phyloP scores from a whole-genome alignment of 1,140 invertebrate genomes.

The Prorops nasuta region DNA sequence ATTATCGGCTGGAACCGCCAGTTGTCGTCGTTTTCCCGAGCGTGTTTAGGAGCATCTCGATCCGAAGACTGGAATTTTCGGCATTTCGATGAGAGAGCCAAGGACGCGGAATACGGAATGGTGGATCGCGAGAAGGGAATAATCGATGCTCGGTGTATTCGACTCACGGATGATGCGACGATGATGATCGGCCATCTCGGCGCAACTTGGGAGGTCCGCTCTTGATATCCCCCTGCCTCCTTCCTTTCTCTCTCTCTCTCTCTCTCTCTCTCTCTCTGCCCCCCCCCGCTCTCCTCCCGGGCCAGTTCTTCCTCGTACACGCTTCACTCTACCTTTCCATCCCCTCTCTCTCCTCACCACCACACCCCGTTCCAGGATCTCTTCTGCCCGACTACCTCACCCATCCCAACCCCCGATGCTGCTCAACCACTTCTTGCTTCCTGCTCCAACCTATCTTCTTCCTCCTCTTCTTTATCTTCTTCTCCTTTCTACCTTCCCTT shows the following conservation, averaged over 20 bases:
- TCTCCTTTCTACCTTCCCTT: neutral
- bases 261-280: slow-evolving; percentile 20
- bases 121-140: too few relatives aligned
- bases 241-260: slow-evolving; percentile 6
- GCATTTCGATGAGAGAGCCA: too few relatives aligned
- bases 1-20: too few relatives aligned
- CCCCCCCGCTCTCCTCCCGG: slow-evolving; percentile 30
- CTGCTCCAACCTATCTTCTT: slow-evolving; percentile 2
- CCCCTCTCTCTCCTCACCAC: slow-evolving; percentile 10
- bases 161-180: slow-evolving; percentile 53
- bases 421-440: neutral
- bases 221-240: slow-evolving; percentile 47
- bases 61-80: slow-evolving; percentile 19
- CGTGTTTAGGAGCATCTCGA: too few relatives aligned
- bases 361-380: too few relatives aligned
- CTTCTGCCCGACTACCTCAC: neutral
- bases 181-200: slow-evolving; percentile 57
- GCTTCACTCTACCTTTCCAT: slow-evolving; percentile 37
- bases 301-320: slow-evolving; percentile 50
- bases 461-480: slow-evolving; percentile 17
- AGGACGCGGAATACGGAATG: slow-evolving; percentile 10
- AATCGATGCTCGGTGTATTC: slow-evolving; percentile 36
- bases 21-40: too few relatives aligned
- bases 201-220: slow-evolving; percentile 59
- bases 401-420: slow-evolving; percentile 2